These are phyloP conservation scores for Drosophila repletoides DNA, from an alignment of 1,140 invertebrate genomes.

Conservation along the genomic window DNA sequence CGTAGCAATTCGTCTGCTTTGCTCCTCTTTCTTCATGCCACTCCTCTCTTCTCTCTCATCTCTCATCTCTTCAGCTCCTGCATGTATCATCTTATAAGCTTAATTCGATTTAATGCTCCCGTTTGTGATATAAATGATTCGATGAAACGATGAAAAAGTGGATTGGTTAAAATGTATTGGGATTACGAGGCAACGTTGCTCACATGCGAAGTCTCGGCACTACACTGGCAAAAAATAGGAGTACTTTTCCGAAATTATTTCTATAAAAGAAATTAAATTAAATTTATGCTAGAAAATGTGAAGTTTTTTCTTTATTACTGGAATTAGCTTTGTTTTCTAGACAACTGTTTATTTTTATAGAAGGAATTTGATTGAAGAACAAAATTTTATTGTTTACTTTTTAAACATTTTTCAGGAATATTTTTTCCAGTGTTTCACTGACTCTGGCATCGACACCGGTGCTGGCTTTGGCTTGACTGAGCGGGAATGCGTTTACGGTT, in stretches of 20 bases:
- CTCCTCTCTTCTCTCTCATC: background rate
- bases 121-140: constrained; percentile 82
- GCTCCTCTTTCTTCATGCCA: background rate
- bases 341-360: too few relatives aligned
- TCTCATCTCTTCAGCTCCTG: background rate
- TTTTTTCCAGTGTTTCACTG: too few relatives aligned
- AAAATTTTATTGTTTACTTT: too few relatives aligned
- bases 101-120: constrained; percentile 82
- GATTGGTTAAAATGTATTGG: constrained; percentile 80
- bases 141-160: constrained; percentile 81
- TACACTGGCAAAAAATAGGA: too few relatives aligned
- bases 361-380: too few relatives aligned
- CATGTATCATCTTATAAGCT: constrained; percentile 66
- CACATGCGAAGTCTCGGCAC: constrained; percentile 21
- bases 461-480: constrained; percentile 33
- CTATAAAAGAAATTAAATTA: too few relatives aligned
- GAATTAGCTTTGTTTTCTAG: too few relatives aligned
- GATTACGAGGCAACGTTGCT: constrained; percentile 50
- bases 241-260: too few relatives aligned
- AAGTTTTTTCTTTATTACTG: too few relatives aligned
- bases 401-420: too few relatives aligned
- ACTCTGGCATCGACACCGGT: constrained; percentile 9
- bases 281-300: too few relatives aligned
- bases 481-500: constrained; percentile 60
- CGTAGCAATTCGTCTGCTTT: constrained; percentile 40